Evolutionary conservation across 1,140 invertebrate species (phyloP).

Genomic region (Helicorthomorpha holstii): DNA sequence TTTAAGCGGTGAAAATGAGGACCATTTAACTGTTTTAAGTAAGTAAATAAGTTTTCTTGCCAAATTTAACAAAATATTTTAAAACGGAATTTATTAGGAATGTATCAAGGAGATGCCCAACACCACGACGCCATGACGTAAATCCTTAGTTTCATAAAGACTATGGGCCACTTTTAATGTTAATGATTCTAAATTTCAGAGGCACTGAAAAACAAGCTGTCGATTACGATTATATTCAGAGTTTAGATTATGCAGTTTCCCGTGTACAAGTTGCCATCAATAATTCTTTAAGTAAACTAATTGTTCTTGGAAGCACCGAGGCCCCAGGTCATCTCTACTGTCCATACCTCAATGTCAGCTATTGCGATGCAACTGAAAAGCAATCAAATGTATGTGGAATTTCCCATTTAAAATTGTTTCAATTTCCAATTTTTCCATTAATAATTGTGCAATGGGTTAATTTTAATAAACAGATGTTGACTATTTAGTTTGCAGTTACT

Average conservation of each 20-base stretch:
- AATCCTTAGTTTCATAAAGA: neutral
- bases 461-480: too few species aligned
- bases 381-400: neutral
- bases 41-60: neutral
- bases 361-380: neutral
- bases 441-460: too few species aligned
- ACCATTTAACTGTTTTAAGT: conserved; percentile 26
- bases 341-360: neutral
- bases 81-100: conserved; percentile 23
- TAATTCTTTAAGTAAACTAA: conserved; percentile 20
- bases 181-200: neutral
- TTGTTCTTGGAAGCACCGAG: conserved; percentile 10
- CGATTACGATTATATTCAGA: neutral
- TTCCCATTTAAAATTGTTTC: neutral
- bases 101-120: conserved; percentile 52
- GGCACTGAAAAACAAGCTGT: neutral
- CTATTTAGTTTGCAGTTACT: neutral
- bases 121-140: conserved; percentile 61
- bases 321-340: conserved; percentile 1
- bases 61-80: conserved; percentile 1
- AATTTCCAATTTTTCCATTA: too few species aligned
- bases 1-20: conserved; percentile 30
- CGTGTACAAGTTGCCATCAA: conserved; percentile 17
- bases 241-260: neutral
- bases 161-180: neutral